Percentiles rank a stretch among this genome's conserved stretches.
These are phyloP conservation scores for Leptinotarsa juncta DNA, from an alignment of 2,888 invertebrate genomes.

Conservation along the genomic window DNA sequence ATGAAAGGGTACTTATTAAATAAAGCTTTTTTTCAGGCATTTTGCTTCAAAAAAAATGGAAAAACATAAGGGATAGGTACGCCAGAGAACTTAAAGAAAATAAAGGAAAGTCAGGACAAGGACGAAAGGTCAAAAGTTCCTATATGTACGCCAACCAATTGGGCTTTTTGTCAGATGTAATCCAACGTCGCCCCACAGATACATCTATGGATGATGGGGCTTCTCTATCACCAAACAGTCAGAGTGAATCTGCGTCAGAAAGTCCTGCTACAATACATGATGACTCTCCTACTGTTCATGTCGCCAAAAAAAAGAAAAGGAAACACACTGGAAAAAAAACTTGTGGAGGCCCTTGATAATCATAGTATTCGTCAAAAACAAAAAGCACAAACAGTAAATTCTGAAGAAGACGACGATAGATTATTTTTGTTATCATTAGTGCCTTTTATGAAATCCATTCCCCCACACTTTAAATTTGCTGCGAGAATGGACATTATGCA, in stretches of 20 bases:
- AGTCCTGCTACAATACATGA: constrained; percentile 14
- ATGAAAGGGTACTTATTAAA: too few relatives aligned
- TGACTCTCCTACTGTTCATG: constrained; percentile 27
- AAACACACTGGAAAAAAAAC: too few relatives aligned
- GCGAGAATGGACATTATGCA: too few relatives aligned
- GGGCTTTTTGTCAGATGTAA: constrained; percentile 28
- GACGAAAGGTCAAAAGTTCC: too few relatives aligned
- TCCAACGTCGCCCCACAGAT: constrained; percentile 29
- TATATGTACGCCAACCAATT: constrained; percentile 33
- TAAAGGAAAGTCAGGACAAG: background rate
- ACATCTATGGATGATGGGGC: constrained; percentile 30
- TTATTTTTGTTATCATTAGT: constrained; percentile 22
- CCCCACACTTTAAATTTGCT: background rate
- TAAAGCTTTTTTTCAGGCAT: background rate
- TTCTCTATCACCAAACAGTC: constrained; percentile 20
- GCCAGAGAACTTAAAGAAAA: constrained; percentile 6
- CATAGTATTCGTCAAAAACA: background rate
- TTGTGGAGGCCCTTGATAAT: too few relatives aligned
- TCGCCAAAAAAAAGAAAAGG: constrained; percentile 31
- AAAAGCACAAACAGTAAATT: constrained; percentile 15
- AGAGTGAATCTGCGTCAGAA: constrained; percentile 25
- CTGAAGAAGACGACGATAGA: background rate
- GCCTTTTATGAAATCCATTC: constrained; percentile 22
- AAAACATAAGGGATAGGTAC: constrained; percentile 29
- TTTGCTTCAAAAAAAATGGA: constrained; percentile 3